Conservation (phyloP, 2,888 invertebrate species). For the Fissipunctia ypsillon region DNA sequence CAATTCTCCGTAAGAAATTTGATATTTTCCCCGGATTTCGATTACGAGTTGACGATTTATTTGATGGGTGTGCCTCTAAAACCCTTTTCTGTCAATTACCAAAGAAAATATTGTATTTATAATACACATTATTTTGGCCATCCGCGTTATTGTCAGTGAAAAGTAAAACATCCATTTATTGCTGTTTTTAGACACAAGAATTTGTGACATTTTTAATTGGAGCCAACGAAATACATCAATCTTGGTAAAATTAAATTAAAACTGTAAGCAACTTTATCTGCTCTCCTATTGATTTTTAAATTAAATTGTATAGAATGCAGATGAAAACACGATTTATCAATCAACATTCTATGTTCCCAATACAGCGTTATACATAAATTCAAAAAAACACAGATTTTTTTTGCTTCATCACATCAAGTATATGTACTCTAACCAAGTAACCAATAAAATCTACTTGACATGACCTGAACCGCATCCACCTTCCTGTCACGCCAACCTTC, state of each 20-base stretch:
- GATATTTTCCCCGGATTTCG: conserved; percentile 59
- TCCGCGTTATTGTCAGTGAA: too few relatives aligned
- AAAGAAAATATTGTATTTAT: neutral
- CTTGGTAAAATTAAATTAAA: neutral
- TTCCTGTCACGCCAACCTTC: neutral
- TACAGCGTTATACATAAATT: too few relatives aligned
- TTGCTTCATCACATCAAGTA: too few relatives aligned
- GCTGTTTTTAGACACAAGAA: neutral
- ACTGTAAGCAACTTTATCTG: neutral
- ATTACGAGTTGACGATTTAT: conserved; percentile 46
- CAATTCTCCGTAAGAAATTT: conserved; percentile 62
- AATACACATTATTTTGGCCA: neutral
- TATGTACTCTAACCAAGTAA: too few relatives aligned
- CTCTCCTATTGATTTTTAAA: neutral
- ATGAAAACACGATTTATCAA: too few relatives aligned
- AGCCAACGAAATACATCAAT: neutral
- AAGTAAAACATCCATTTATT: neutral
- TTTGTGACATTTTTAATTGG: neutral
- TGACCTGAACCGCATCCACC: neutral
- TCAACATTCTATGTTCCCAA: too few relatives aligned
- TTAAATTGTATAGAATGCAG: neutral
- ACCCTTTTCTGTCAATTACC: conserved; percentile 6
- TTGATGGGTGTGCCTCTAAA: conserved; percentile 25
- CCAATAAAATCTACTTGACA: too few relatives aligned
- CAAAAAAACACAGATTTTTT: too few relatives aligned